Conservation (phyloP, 2,113 vertebrate genomes). For the Scortum barcoo region DNA sequence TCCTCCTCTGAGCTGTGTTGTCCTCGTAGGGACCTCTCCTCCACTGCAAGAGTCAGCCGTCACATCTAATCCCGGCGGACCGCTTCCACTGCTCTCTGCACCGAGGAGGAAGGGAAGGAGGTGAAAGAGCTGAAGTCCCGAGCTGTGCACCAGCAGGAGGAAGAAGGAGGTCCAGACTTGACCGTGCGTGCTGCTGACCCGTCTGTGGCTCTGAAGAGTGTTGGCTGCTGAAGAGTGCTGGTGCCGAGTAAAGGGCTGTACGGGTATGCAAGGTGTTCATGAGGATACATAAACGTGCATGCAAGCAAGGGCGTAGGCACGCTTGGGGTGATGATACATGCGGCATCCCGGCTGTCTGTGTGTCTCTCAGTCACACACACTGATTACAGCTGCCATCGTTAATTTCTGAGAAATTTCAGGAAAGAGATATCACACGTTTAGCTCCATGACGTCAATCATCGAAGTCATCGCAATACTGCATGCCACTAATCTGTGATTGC, state of each 20-base stretch:
- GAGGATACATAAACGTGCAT: not conserved
- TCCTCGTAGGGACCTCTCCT: slow-evolving; percentile 47
- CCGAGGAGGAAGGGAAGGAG: slow-evolving; percentile 9
- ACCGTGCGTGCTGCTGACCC: not conserved
- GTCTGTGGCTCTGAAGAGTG: slow-evolving; percentile 23
- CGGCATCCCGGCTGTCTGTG: not conserved
- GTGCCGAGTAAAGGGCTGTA: not conserved
- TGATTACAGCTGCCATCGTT: slow-evolving; percentile 12
- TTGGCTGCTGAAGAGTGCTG: slow-evolving; percentile 12
- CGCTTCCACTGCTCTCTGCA: slow-evolving; percentile 47
- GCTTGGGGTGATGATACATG: not conserved
- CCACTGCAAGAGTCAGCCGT: slow-evolving; percentile 64
- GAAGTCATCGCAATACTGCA: not conserved
- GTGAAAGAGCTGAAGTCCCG: too few species aligned
- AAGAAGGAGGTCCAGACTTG: too few species aligned
- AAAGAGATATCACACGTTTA: slow-evolving; percentile 3
- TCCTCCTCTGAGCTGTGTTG: slow-evolving; percentile 32
- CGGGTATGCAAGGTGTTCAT: slow-evolving; percentile 4
- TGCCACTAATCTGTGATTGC: slow-evolving; percentile 14
- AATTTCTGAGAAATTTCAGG: slow-evolving; percentile 27
- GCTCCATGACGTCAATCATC: slow-evolving; percentile 4
- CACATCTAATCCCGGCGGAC: slow-evolving; percentile 62
- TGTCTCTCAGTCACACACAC: not conserved
- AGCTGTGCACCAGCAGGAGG: slow-evolving; percentile 14
- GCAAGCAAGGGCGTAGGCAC: not conserved